phyloP scores from a whole-genome alignment of 2,797 vertebrate species.

The Gorsachius magnificus region DNA sequence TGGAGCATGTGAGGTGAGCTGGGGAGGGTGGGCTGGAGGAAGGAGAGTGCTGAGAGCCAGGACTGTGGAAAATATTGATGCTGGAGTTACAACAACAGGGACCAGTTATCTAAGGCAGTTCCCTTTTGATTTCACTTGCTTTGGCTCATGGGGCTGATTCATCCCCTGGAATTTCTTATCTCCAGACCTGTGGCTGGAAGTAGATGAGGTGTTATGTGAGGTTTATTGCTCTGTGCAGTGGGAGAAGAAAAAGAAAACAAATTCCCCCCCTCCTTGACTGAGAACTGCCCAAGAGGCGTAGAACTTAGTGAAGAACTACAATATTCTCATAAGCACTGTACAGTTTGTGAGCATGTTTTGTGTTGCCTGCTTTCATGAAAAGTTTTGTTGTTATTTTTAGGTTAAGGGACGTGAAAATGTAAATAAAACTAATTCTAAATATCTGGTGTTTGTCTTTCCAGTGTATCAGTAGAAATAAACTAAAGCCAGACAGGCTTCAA shows the following conservation, averaged over 20 bases:
- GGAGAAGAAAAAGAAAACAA: conserved; percentile 15
- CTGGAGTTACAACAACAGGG: conserved; percentile 10
- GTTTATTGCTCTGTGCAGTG: conserved; percentile 17
- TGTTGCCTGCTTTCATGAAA: background rate
- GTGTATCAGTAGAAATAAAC: background rate
- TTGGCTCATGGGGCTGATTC: background rate
- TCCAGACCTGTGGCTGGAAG: background rate
- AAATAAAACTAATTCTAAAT: background rate
- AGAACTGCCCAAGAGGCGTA: background rate
- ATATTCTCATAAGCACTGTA: background rate
- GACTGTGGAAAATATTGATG: background rate
- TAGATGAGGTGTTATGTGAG: background rate
- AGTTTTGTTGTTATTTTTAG: background rate
- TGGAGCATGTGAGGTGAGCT: conserved; percentile 41
- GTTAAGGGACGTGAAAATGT: background rate
- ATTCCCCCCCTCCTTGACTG: background rate
- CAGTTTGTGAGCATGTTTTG: background rate
- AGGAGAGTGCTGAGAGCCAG: background rate
- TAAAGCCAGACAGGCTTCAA: background rate
- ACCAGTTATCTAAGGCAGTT: background rate
- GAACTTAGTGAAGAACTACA: background rate
- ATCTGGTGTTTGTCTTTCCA: background rate
- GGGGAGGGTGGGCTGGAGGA: background rate
- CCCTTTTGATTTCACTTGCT: conserved; percentile 30
- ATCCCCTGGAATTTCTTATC: conserved; percentile 32